Evolutionary conservation across 2,888 invertebrate genomes (phyloP), one percentile per base, ranked within the genome.

Genomic region (Oegoconia quadripuncta): DNA sequence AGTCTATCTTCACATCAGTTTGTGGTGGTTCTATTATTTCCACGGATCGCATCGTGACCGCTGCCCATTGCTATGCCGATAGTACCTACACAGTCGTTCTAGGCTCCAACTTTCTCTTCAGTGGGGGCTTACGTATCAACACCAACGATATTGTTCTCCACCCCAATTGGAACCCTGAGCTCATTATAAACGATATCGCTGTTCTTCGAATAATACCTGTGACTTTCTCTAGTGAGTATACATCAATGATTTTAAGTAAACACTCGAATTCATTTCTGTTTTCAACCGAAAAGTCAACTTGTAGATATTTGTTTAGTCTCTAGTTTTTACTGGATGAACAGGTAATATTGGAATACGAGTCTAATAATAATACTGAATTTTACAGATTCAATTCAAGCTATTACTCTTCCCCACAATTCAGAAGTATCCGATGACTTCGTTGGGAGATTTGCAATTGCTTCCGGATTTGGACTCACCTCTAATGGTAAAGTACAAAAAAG

Each of bases 381-480:
- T 37, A 11, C 40, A 41, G 42, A 16, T 15, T 14, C 25, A 8
- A 43, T 43, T 23, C 37, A 34, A 26, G 29, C 39, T 9, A 32
- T 32, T 23, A 36, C 40, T 12, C 18, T 48, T 25, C 47, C 44
- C 8, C 3, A 7, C 14, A 32, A 31, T 2, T 23, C 3, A 7
- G 44, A 40, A 15, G 15, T 9, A 6, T 20, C 29, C 11, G 25
- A 37, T 3, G 2, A 11, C 12, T 48, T 43, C 25, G 40, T 35
- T 7, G 46, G 44, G 17, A 14, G 32, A 2, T 37, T 12, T 0
- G 77, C 64, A 18, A 34, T 56, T 29, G 77, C 77, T 16, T 69
- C 75, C n/a, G 80, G 80, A 20, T 80, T 63, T 32, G 80, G 80
- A 20, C 26, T 44, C 3, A 66, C 57, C 7, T 36, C 41, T 15